Conservation (phyloP, 2,797 vertebrate genomes). For the Micropoecilia bifurca region DNA sequence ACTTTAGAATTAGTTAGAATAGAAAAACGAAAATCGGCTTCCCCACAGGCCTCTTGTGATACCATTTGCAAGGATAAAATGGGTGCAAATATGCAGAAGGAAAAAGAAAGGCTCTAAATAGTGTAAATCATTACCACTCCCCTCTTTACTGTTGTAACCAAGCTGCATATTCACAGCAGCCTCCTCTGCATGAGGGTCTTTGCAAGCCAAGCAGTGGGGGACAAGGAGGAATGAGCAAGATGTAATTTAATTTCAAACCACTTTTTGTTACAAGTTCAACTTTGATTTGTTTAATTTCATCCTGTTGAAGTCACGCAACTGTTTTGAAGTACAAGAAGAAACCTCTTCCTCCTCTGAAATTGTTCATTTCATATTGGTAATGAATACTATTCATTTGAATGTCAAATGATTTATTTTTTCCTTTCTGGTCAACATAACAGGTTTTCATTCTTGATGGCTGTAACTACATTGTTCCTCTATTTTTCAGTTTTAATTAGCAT, state of each 20-base stretch:
- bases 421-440: neutral
- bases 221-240: neutral
- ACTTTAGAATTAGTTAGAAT: constrained; percentile 1
- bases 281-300: neutral
- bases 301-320: neutral
- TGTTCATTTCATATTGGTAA: neutral
- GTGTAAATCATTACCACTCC: neutral
- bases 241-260: neutral
- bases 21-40: neutral
- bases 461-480: constrained; percentile 10
- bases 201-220: neutral
- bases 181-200: neutral
- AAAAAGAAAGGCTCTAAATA: neutral
- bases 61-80: neutral
- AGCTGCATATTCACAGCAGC: neutral
- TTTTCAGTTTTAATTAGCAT: constrained; percentile 52
- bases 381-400: neutral
- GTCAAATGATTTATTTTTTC: no score
- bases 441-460: neutral
- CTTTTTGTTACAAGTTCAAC: neutral
- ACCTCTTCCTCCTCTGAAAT: neutral
- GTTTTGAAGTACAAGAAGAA: neutral
- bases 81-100: neutral
- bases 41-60: neutral
- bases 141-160: neutral